Evolutionary conservation across 2,888 invertebrate genomes (phyloP).

Genomic region (Oxytorus armatus): DNA sequence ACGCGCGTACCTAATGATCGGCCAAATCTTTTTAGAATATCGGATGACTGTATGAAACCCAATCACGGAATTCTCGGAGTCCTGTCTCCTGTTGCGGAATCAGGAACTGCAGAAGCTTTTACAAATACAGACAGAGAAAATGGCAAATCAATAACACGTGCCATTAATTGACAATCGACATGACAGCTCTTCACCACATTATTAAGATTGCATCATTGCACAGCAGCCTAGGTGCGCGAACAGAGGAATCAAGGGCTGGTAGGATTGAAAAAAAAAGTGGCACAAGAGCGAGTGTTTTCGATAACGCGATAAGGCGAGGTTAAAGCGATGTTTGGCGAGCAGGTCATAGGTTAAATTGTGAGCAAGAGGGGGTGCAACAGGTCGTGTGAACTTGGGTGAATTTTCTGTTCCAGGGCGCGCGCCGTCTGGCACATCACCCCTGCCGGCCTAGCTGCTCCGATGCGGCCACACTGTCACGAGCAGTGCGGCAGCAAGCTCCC

Average conservation of each 20-base stretch:
- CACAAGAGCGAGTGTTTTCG: conserved; percentile 77
- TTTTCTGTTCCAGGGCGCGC: conserved; percentile 83
- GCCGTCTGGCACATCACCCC: conserved; percentile 80
- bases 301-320: conserved; percentile 84
- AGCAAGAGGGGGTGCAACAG: conserved; percentile 84
- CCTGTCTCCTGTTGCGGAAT: no score
- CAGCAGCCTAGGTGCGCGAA: conserved; percentile 62
- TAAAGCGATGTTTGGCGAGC: conserved; percentile 84
- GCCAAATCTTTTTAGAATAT: no score
- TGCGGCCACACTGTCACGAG: conserved; percentile 63
- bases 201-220: conserved; percentile 14
- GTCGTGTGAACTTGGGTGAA: conserved; percentile 84
- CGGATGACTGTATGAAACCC: no score
- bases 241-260: conserved; percentile 28
- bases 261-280: conserved; percentile 59
- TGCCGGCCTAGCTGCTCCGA: conserved; percentile 67
- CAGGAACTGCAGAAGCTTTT: no score
- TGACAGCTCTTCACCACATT: neutral
- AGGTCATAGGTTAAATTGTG: conserved; percentile 84
- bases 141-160: no score
- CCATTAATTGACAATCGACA: conserved; percentile 20
- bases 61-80: no score
- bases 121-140: no score
- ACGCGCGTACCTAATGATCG: no score
- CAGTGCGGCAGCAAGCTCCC: conserved; percentile 63